Evolutionary conservation across 2,797 vertebrate species (phyloP).

Genomic region (Acanthurus leucopareius): DNA sequence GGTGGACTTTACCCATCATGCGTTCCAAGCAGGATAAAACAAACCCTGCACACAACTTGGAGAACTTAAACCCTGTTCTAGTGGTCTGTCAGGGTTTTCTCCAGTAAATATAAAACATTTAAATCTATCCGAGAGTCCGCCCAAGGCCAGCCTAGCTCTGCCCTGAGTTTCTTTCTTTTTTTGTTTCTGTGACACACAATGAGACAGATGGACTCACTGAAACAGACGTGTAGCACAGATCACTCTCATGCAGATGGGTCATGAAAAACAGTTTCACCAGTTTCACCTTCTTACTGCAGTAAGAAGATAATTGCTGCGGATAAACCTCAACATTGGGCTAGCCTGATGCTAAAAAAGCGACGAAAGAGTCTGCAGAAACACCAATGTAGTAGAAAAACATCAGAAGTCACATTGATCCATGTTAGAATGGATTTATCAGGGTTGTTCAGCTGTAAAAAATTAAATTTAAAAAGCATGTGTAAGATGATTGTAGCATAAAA

Average conservation of each 20-base stretch:
- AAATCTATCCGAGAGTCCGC: slow-evolving; percentile 34
- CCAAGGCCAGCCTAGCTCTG: slow-evolving; percentile 53
- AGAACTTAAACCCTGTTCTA: slow-evolving; percentile 16
- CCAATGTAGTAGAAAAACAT: slow-evolving; percentile 49
- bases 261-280: slow-evolving; percentile 23
- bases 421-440: slow-evolving; percentile 17
- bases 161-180: slow-evolving; percentile 52
- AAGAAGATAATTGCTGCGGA: slow-evolving; percentile 19
- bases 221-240: slow-evolving; percentile 45
- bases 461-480: not conserved
- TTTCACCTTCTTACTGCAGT: slow-evolving; percentile 12
- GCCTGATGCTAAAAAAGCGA: slow-evolving; percentile 17
- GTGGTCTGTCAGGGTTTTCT: slow-evolving; percentile 9
- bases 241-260: slow-evolving; percentile 49
- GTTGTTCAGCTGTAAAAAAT: slow-evolving; percentile 32
- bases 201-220: slow-evolving; percentile 44
- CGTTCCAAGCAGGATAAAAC: slow-evolving; percentile 44
- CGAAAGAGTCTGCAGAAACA: slow-evolving; percentile 25
- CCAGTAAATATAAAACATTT: not conserved
- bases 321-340: slow-evolving; percentile 7
- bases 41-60: slow-evolving; percentile 16
- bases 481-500: slow-evolving; percentile 35
- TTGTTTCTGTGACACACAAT: slow-evolving; percentile 20
- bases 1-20: not conserved
- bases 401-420: slow-evolving; percentile 33